Conservation (phyloP, 2,113 vertebrate species). For the Hippotragus niger region DNA sequence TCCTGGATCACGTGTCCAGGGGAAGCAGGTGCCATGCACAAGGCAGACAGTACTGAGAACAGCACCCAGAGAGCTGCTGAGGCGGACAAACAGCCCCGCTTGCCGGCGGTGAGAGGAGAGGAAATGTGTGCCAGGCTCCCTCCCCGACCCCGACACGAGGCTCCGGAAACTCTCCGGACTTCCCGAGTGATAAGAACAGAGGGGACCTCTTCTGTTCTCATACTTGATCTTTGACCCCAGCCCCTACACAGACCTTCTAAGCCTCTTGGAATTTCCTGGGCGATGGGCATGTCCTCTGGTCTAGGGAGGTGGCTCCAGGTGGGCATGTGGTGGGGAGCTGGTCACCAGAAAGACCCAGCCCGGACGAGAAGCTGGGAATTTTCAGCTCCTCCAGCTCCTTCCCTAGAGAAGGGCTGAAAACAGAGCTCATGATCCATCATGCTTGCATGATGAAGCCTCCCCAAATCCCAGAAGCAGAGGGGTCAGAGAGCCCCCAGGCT, state of each 20-base stretch:
- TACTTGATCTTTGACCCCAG: background rate
- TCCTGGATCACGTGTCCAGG: background rate
- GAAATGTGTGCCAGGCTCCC: too few relatives aligned
- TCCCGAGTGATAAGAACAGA: background rate
- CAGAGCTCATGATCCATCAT: rapidly evolving
- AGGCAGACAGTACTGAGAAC: background rate
- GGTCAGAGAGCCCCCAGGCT: background rate
- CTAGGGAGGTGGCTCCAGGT: background rate
- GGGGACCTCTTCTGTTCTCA: background rate
- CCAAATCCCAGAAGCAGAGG: background rate
- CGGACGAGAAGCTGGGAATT: background rate
- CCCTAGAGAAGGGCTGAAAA: background rate
- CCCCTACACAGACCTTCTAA: background rate
- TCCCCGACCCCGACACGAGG: rapidly evolving
- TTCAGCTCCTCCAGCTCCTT: background rate
- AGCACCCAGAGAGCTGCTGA: rapidly evolving
- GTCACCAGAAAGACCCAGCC: background rate
- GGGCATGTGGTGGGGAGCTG: background rate
- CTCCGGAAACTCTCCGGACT: background rate
- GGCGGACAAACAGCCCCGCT: background rate
- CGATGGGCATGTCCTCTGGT: background rate
- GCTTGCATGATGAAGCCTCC: background rate
- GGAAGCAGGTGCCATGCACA: rapidly evolving
- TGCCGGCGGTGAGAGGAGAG: rapidly evolving
- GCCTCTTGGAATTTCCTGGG: background rate